Evolutionary conservation across 2,113 vertebrate species (phyloP).

Genomic region (Lamprologus tigripictilis): DNA sequence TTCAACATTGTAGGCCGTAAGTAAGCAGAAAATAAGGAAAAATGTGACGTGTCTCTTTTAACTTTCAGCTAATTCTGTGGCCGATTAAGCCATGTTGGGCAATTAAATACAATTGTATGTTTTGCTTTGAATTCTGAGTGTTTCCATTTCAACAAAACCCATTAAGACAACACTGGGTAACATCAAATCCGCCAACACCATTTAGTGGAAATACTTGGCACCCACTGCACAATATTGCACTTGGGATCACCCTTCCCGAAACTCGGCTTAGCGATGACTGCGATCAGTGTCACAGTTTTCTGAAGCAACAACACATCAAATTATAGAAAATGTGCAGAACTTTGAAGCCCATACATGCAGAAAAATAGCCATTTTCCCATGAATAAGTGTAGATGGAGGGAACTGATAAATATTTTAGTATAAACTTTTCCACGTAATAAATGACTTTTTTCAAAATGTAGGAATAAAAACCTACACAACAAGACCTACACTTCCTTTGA

Average conservation of each 20-base stretch:
- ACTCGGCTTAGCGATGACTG: neutral
- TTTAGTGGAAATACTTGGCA: conserved; percentile 11
- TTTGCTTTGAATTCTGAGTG: neutral
- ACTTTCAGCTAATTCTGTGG: neutral
- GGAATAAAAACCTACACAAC: neutral
- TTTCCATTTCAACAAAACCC: neutral
- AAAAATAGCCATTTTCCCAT: neutral
- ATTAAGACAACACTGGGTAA: neutral
- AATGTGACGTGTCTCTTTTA: neutral
- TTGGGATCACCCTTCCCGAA: neutral
- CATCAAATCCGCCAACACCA: neutral
- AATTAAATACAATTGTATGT: neutral
- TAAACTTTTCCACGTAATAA: neutral
- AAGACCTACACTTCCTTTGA: neutral
- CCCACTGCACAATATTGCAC: neutral
- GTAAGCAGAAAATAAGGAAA: neutral
- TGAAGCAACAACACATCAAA: neutral
- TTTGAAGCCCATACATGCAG: neutral
- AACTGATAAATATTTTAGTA: neutral
- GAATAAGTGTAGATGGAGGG: neutral
- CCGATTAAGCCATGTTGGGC: neutral
- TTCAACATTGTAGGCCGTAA: neutral
- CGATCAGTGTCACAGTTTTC: neutral
- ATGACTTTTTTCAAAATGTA: neutral
- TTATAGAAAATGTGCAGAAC: neutral